A percentile compares a stretch with the other conserved stretches of the same genome.
These are phyloP conservation scores for Vidua chalybeata DNA, from an alignment of 2,113 vertebrate species.

Conservation along the genomic window DNA sequence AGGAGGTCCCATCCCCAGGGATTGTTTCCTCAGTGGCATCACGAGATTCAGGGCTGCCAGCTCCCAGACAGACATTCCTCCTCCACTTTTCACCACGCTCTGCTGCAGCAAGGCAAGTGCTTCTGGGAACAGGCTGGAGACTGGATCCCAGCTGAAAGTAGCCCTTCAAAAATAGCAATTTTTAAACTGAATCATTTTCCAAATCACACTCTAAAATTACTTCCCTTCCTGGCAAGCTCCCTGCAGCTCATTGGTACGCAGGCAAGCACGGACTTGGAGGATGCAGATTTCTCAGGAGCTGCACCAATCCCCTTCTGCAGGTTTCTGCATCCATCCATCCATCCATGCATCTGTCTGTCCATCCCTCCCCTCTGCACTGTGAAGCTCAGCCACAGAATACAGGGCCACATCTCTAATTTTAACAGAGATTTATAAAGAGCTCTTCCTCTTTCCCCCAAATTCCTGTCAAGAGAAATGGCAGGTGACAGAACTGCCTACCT, in stretches of 20 bases:
- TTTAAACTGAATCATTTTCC: conserved; percentile 58
- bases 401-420: not conserved
- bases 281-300: not conserved
- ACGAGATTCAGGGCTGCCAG: not conserved
- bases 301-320: not conserved
- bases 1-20: not conserved
- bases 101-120: conserved; percentile 3
- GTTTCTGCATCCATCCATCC: not conserved
- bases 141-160: conserved; percentile 61
- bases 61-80: not conserved
- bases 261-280: not conserved
- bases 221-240: conserved; percentile 56
- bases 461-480: not conserved
- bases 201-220: conserved; percentile 64
- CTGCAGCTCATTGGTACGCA: not conserved
- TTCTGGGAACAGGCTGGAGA: conserved; percentile 32
- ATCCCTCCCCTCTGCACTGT: not conserved
- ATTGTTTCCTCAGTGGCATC: not conserved
- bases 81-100: not conserved
- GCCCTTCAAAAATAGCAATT: conserved; percentile 63
- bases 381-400: not conserved
- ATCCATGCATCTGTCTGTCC: not conserved
- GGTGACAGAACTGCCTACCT: not conserved
- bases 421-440: not conserved
- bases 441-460: not conserved